phyloP scores from a whole-genome alignment of 2,113 vertebrate genomes.

The Gulo gulo region DNA sequence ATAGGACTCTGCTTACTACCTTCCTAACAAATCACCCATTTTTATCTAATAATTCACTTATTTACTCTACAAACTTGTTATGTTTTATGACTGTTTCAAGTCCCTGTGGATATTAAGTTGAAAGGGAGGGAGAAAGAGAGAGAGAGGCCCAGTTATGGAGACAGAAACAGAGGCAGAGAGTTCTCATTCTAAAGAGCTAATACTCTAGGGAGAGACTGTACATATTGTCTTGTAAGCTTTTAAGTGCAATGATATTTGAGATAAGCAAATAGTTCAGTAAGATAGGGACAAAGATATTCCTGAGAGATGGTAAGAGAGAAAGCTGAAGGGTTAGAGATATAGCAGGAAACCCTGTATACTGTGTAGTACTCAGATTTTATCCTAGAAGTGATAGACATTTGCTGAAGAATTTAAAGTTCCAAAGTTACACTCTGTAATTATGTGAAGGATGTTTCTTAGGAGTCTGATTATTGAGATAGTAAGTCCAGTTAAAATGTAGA shows the following conservation, averaged over 20 bases:
- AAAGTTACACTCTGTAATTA: background rate
- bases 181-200: background rate
- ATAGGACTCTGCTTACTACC: background rate
- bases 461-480: background rate
- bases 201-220: background rate
- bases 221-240: background rate
- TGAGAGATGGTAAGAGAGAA: background rate
- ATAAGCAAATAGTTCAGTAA: background rate
- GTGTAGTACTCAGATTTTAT: background rate
- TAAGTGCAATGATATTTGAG: background rate
- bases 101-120: background rate
- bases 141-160: background rate
- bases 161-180: background rate
- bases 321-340: background rate
- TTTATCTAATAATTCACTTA: background rate
- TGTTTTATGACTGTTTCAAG: background rate
- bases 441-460: background rate
- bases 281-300: background rate
- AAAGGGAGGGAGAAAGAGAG: background rate
- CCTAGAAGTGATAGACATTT: background rate
- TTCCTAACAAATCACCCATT: background rate
- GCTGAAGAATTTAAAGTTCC: background rate
- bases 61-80: background rate
- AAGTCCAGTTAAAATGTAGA: background rate
- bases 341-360: background rate